Evolutionary conservation across 2,113 vertebrate genomes (phyloP).

Genomic region (Colinus virginianus): DNA sequence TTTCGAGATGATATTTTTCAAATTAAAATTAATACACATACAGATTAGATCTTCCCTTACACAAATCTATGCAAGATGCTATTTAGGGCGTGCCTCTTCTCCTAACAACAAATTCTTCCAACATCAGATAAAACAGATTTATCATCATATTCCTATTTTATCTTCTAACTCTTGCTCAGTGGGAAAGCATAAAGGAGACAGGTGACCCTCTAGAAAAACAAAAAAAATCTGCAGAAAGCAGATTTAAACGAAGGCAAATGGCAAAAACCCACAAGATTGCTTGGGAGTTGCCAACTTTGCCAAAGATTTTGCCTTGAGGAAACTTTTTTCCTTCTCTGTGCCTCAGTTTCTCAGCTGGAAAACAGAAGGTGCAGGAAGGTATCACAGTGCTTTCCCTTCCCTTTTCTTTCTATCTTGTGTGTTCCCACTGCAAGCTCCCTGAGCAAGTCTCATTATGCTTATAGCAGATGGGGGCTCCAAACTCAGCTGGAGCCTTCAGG

Average conservation of each 20-base stretch:
- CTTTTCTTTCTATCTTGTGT: not conserved
- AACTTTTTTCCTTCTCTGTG: not conserved
- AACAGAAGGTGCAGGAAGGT: not conserved
- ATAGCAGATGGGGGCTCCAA: conserved; percentile 35
- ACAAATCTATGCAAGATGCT: conserved; percentile 24
- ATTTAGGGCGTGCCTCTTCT: conserved; percentile 53
- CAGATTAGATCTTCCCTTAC: conserved; percentile 48
- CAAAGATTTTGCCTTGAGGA: not conserved
- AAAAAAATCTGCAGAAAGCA: not conserved
- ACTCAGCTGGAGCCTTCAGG: conserved; percentile 43
- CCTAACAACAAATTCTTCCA: conserved; percentile 1
- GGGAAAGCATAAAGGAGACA: conserved; percentile 36
- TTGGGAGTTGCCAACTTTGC: not conserved
- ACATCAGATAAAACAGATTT: conserved; percentile 66
- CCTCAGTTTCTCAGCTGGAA: not conserved
- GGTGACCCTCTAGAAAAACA: not conserved
- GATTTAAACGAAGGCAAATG: not conserved
- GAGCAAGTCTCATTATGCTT: not conserved
- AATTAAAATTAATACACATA: conserved; percentile 55
- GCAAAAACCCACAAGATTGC: not conserved
- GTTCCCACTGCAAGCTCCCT: not conserved
- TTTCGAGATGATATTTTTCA: conserved; percentile 56
- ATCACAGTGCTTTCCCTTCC: not conserved
- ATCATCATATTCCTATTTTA: conserved; percentile 13
- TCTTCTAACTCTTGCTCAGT: conserved; percentile 48